phyloP scores from a whole-genome alignment of 2,888 invertebrate genomes.

The Morinoia aosen region DNA sequence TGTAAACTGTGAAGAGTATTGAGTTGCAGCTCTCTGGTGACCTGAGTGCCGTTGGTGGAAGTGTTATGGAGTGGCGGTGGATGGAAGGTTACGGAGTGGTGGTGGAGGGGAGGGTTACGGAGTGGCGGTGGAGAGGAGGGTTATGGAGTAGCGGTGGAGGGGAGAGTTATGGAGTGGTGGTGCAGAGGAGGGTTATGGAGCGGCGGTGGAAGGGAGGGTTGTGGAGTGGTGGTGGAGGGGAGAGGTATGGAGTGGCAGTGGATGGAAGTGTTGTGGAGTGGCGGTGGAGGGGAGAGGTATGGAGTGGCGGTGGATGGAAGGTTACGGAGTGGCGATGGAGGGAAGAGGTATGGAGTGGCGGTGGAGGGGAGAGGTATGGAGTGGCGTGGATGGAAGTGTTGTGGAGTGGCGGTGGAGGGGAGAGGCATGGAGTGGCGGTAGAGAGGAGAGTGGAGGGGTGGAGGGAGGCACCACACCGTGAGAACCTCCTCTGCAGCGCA shows the following conservation, averaged over 20 bases:
- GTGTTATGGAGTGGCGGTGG: constrained; percentile 20
- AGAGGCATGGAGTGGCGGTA: neutral
- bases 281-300: neutral
- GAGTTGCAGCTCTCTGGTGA: constrained; percentile 29
- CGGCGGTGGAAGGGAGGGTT: neutral
- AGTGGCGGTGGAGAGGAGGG: neutral
- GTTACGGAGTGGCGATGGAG: too few species aligned
- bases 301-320: neutral
- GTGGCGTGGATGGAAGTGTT: too few species aligned
- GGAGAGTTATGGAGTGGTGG: too few species aligned
- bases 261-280: constrained; percentile 9
- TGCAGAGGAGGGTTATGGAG: neutral
- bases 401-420: too few species aligned
- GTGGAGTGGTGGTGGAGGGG: too few species aligned
- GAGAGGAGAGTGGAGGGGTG: too few species aligned
- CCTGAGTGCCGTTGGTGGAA: constrained; percentile 15
- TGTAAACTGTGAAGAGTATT: constrained; percentile 18
- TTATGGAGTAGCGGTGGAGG: too few species aligned
- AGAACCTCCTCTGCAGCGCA: constrained; percentile 35
- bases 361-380: neutral
- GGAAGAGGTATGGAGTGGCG: neutral
- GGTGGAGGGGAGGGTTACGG: neutral
- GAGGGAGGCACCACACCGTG: constrained; percentile 20
- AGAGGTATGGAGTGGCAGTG: neutral
- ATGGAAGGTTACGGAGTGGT: too few species aligned